Base-by-base conservation (phyloP, 1,140 invertebrate species). In the Zaprionus kolodkinae region DNA sequence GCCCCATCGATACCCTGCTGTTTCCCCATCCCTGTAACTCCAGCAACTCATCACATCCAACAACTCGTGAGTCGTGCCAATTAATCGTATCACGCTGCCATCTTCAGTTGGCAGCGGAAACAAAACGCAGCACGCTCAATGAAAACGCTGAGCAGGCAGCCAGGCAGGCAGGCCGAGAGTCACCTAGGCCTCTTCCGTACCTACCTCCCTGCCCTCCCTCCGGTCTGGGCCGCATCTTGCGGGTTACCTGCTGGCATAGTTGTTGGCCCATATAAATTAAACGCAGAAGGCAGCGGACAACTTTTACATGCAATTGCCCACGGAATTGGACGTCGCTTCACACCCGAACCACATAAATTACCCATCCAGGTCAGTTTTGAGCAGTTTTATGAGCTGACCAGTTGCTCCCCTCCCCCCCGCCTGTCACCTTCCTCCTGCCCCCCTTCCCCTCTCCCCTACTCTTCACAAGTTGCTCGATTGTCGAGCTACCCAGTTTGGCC, bases 271-370 rank as follows among this genome's bases (percentile, higher is more conserved):
- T 72, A 86, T 86, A 86, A 86, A 86, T 86, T 87, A 86, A 82
- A 87, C 76, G 83, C 82, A 85, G 21, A 21, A 21, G 82, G 83
- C 83, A 78, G 68, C 76, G 79, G 65, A 76, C 82, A 82, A 86
- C 83, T 86, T 82, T 86, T 86, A 86, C 83, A 87, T 86, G 83
- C 82, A 87, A 86, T 86, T 86, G 83, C 79, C 79, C 81, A 76
- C 69, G 69, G 73, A 66, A 76, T 76, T 72, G 68, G 45, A 66
- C 63, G 75, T 64, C 56, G 78, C 78, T 85, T 85, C 79, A 82
- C 82, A 87, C 82, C 65, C 70, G 59, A 66, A 76, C 84, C 82
- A 86, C 83, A 86, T 86, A 86, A 86, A 86, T 86, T 86, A 82
- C 71, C 76, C 75, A 82, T 78, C 81, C 77, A 77, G 83, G 83